Conservation (phyloP, 2,888 invertebrate species). For the Celastrina argiolus region DNA sequence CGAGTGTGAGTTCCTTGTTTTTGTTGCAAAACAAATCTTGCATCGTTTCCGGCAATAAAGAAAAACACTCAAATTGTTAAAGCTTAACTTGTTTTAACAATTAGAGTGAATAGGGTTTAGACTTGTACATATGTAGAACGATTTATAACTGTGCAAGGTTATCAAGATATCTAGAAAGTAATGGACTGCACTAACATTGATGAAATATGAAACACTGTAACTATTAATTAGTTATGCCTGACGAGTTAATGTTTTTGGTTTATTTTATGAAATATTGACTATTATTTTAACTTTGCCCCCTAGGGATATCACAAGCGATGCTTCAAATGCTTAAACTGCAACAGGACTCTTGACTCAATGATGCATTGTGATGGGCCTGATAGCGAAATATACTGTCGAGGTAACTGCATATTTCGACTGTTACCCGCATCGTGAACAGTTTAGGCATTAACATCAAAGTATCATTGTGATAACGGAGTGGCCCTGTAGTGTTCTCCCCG, state of each 20-base stretch:
- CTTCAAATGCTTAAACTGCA: conserved; percentile 92
- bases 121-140: background rate
- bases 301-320: conserved; percentile 94
- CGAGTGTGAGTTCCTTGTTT: background rate
- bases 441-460: conserved; percentile 53
- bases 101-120: background rate
- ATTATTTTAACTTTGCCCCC: conserved; percentile 43
- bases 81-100: background rate
- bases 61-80: background rate
- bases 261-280: background rate
- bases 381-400: conserved; percentile 94
- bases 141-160: background rate
- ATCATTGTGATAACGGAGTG: conserved; percentile 63
- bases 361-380: conserved; percentile 96
- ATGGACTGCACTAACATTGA: background rate
- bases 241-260: background rate
- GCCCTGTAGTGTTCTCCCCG: conserved; percentile 45
- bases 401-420: conserved; percentile 69
- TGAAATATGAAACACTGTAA: background rate
- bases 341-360: conserved; percentile 90
- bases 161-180: background rate
- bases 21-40: background rate
- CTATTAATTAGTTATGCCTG: background rate
- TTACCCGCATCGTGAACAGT: conserved; percentile 31
- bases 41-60: background rate